Conservation (phyloP, 2,797 vertebrate species). For the Hemitrygon akajei region DNA sequence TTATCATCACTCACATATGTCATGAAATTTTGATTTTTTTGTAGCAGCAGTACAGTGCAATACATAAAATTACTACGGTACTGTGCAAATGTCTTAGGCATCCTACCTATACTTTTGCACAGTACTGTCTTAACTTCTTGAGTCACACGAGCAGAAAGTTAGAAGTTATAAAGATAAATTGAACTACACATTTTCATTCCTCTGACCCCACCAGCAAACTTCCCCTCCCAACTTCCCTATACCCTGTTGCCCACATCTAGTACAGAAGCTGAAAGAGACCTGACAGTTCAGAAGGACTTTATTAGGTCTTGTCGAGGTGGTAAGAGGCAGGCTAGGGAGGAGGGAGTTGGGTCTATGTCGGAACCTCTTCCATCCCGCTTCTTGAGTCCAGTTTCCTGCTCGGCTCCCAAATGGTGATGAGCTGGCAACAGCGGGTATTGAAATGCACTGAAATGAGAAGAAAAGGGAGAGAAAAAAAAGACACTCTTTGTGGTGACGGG, state of each 20-base stretch:
- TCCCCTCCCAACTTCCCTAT: slow-evolving; percentile 33
- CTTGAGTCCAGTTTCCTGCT: slow-evolving; percentile 9
- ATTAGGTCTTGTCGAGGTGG: slow-evolving; percentile 23
- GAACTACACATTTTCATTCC: neutral
- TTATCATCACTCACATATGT: too few relatives aligned
- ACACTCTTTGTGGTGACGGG: slow-evolving; percentile 39
- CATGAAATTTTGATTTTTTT: too few relatives aligned
- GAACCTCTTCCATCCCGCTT: slow-evolving; percentile 23
- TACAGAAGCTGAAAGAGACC: neutral
- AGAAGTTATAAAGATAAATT: neutral
- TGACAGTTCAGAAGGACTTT: slow-evolving; percentile 36
- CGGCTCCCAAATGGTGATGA: slow-evolving; percentile 24
- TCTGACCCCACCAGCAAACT: neutral
- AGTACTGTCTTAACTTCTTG: neutral
- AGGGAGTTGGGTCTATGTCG: neutral
- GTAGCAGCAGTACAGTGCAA: too few relatives aligned
- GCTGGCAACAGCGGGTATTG: slow-evolving; percentile 31
- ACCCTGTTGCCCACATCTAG: slow-evolving; percentile 3
- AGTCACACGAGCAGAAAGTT: neutral
- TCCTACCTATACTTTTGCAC: too few relatives aligned
- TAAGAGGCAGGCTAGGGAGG: slow-evolving; percentile 4
- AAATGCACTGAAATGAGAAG: slow-evolving; percentile 38
- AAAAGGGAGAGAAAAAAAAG: slow-evolving; percentile 36
- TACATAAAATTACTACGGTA: too few relatives aligned
- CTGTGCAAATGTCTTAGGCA: too few relatives aligned